phyloP scores from a whole-genome alignment of 2,888 invertebrate genomes.

The Lycaena phlaeas region DNA sequence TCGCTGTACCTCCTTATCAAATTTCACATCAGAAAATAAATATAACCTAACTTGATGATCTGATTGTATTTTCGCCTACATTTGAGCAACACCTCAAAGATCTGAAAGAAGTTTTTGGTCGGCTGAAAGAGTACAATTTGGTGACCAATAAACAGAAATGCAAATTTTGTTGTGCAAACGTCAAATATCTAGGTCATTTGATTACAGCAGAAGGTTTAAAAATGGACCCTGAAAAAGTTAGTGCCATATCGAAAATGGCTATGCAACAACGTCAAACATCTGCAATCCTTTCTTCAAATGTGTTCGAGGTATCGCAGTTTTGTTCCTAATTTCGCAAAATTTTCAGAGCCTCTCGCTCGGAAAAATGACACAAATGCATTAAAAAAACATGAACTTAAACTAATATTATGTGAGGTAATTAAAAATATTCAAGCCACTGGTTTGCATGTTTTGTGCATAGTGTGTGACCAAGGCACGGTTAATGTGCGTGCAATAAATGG shows the following conservation, averaged over 20 bases:
- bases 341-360: not conserved
- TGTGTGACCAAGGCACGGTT: not conserved
- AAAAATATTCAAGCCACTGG: not conserved
- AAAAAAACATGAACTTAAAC: constrained; percentile 8
- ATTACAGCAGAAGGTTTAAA: not conserved
- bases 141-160: not conserved
- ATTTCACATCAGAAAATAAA: constrained; percentile 20
- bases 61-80: not conserved
- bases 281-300: not conserved
- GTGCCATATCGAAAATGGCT: not conserved
- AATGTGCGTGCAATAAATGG: not conserved
- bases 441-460: too few relatives aligned
- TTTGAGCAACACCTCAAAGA: not conserved
- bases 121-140: not conserved
- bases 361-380: too few relatives aligned
- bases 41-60: not conserved
- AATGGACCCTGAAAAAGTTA: not conserved
- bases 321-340: not conserved
- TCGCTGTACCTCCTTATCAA: constrained; percentile 27
- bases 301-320: not conserved
- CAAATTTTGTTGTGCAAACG: not conserved
- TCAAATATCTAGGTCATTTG: not conserved
- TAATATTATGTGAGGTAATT: not conserved
- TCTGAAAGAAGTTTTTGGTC: not conserved
- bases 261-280: not conserved